Conservation (phyloP, 1,140 invertebrate species). For the Riptortus pedestris region DNA sequence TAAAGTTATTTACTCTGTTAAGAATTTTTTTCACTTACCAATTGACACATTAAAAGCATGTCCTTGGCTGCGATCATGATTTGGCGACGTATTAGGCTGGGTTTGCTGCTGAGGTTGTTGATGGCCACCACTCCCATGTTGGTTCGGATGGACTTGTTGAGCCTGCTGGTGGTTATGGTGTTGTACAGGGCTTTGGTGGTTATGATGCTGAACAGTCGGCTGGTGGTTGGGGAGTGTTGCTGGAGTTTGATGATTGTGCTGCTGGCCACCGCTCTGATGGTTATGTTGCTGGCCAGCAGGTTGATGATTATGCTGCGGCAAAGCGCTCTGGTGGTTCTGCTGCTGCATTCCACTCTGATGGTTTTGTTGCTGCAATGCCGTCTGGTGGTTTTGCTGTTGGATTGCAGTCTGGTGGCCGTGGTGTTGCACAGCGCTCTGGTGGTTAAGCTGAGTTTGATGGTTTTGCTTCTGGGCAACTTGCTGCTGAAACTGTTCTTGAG, state of each 20-base stretch:
- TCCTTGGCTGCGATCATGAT: neutral
- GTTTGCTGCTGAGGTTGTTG: neutral
- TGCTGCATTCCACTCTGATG: neutral
- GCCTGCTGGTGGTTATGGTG: neutral
- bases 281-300: neutral
- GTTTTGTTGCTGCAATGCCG: neutral
- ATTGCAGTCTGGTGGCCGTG: neutral
- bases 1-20: too few species aligned
- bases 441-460: slow-evolving; percentile 14
- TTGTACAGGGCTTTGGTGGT: neutral
- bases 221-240: neutral
- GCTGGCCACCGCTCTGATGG: neutral
- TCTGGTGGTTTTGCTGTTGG: neutral
- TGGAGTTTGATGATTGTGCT: neutral
- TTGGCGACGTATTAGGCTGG: neutral
- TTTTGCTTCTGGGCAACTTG: neutral
- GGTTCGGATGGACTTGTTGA: neutral
- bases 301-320: neutral
- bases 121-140: neutral
- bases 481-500: slow-evolving; percentile 1
- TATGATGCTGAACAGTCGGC: neutral
- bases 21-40: too few species aligned
- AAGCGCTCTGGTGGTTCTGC: neutral
- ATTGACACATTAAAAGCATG: slow-evolving; percentile 11
- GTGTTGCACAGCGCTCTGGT: slow-evolving; percentile 2